Conservation (phyloP, 2,888 invertebrate species). For the Trachelus tabidus region DNA sequence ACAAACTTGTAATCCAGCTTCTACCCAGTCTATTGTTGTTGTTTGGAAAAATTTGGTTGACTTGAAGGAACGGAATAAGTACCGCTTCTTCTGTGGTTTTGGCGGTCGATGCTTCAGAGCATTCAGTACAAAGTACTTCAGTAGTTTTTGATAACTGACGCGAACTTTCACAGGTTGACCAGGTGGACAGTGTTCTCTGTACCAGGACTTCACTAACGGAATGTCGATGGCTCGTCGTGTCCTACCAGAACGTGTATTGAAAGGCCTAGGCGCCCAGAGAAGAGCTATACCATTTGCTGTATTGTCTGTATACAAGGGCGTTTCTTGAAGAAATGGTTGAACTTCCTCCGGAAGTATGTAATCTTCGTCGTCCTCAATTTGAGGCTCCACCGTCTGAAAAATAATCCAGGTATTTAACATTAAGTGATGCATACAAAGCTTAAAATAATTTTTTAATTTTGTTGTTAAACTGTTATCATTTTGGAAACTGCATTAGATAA, state of each 20-base stretch:
- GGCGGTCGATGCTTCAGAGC: constrained; percentile 97
- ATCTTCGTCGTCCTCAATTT: constrained; percentile 94
- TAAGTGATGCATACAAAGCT: background rate
- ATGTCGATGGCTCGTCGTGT: constrained; percentile 95
- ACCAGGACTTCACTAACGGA: constrained; percentile 98
- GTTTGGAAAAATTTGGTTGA: constrained; percentile 99
- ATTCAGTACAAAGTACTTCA: constrained; percentile 98
- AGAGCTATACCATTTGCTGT: constrained; percentile 98
- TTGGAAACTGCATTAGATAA: constrained; percentile 27
- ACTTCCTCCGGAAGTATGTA: constrained; percentile 92
- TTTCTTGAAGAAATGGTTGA: constrained; percentile 93
- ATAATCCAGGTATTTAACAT: background rate
- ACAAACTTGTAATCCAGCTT: constrained; percentile 97
- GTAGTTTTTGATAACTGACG: constrained; percentile 97
- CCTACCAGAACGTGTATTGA: constrained; percentile 94
- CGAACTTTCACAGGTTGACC: constrained; percentile 98
- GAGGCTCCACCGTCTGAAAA: constrained; percentile 77
- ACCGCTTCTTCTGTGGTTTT: constrained; percentile 98
- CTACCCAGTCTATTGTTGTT: constrained; percentile 99
- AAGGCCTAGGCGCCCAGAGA: constrained; percentile 98
- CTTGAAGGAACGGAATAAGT: constrained; percentile 98
- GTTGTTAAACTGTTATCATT: constrained; percentile 13
- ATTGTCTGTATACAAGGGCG: constrained; percentile 97
- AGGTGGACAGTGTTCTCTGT: constrained; percentile 92
- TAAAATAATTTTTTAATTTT: background rate